Conservation (phyloP, 2,888 invertebrate species). For the Dasysyrphus tricinctus region DNA sequence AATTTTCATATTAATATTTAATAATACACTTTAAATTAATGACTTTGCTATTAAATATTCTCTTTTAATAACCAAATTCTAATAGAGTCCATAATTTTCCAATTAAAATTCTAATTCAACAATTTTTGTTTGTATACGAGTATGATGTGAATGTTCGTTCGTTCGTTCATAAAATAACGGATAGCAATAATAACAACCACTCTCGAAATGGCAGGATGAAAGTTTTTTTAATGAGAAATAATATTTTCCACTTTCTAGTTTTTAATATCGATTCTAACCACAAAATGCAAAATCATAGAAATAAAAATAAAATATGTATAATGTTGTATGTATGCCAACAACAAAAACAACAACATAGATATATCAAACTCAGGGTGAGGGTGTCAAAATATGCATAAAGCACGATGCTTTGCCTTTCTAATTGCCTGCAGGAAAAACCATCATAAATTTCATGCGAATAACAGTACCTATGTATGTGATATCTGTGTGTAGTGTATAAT, state of each 20-base stretch:
- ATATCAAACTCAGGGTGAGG: constrained; percentile 21
- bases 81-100: constrained; percentile 40
- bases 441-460: constrained; percentile 34
- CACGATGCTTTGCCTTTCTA: constrained; percentile 46
- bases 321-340: background rate
- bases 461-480: background rate
- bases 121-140: background rate
- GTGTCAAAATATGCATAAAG: constrained; percentile 52
- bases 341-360: background rate
- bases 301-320: background rate
- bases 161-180: background rate
- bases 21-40: constrained; percentile 32
- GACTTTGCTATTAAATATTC: constrained; percentile 27
- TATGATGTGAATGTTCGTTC: background rate
- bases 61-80: constrained; percentile 3
- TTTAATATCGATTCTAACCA: constrained; percentile 57
- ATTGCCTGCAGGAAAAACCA: constrained; percentile 51
- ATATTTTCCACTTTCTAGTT: constrained; percentile 46
- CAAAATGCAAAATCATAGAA: constrained; percentile 13
- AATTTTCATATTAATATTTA: constrained; percentile 2
- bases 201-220: constrained; percentile 16
- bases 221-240: constrained; percentile 51
- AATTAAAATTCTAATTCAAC: constrained; percentile 68
- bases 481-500: background rate
- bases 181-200: background rate